These are phyloP conservation scores for Semotilus atromaculatus DNA, from an alignment of 2,797 vertebrate genomes.

Conservation along the genomic window DNA sequence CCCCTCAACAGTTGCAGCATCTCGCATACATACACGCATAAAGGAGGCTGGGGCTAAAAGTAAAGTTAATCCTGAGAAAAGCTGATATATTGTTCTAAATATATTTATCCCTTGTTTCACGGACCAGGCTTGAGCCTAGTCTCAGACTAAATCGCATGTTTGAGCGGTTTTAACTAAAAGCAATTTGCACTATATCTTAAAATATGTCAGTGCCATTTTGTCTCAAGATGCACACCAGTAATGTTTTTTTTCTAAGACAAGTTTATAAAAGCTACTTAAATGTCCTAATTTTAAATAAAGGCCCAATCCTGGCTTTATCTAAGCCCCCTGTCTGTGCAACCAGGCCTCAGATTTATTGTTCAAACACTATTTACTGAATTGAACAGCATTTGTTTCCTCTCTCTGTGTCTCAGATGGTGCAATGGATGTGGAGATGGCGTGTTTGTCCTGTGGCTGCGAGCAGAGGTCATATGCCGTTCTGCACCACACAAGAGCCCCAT, in stretches of 20 bases:
- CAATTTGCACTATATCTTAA: background rate
- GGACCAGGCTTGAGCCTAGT: too few species aligned
- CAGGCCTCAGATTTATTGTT: background rate
- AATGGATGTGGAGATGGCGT: constrained; percentile 58
- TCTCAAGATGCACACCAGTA: background rate
- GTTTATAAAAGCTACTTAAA: background rate
- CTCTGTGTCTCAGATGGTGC: constrained; percentile 65
- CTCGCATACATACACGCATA: background rate
- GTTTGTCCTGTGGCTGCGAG: background rate
- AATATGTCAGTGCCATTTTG: background rate
- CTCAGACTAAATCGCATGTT: background rate
- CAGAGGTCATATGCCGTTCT: constrained; percentile 45
- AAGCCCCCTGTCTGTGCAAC: background rate
- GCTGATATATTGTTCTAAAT: background rate
- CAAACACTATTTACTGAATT: background rate
- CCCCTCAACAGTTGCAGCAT: background rate
- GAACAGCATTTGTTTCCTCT: background rate
- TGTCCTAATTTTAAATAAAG: background rate
- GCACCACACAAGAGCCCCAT: constrained; percentile 55
- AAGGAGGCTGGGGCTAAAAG: background rate
- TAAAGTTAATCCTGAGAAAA: background rate
- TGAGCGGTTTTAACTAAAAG: background rate
- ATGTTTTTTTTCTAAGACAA: background rate
- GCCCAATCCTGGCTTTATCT: background rate
- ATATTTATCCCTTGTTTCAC: too few species aligned